Evolutionary conservation across 2,113 vertebrate genomes (phyloP), one percentile per base, ranked within the genome.

Genomic region (Neomonachus schauinslandi): DNA sequence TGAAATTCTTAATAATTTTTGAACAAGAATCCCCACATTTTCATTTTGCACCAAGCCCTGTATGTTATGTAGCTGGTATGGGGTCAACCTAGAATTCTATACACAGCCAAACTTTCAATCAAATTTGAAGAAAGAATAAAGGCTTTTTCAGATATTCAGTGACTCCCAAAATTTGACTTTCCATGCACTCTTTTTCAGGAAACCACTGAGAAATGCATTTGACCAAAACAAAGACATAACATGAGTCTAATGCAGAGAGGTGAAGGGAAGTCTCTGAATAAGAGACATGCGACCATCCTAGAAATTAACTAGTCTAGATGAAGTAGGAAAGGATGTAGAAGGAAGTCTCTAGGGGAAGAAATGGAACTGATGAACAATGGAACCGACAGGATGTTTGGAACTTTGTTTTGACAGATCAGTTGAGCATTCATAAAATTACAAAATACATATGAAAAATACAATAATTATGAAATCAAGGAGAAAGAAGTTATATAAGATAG

Each of bases 371-470:
- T 24, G 2, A 89, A 67, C 36, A 74, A 65, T n/a, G 39, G 39
- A 79, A 46, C 42, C 36, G 21, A 49, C 6, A 81, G 42, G 39
- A 67, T 69, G 10, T 69, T 76, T 82, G 59, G 49, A 90, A 77
- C 13, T 95, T 77, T 28, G n/a, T 71, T 83, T 93, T 72, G 5
- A 53, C 26, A 51, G 67, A 55, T 67, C 15, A 89, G 28, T 83
- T 91, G 76, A 87, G 14, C 74, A 93, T 79, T 69, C 28, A 77
- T 65, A 89, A 91, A 89, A 94, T 81, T 90, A 18, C 71, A 72
- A 79, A 77, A 76, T n/a, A n/a, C 71, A 61, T 49, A 31, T 82
- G 6, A 74, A 74, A 79, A 86, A 74, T 53, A 83, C 0, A 85
- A n/a, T 31, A 72, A 89, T 59, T 76, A 65, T 71, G 19, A 93